Base-by-base conservation (phyloP, 2,797 vertebrate genomes). In the Borostomias antarcticus region DNA sequence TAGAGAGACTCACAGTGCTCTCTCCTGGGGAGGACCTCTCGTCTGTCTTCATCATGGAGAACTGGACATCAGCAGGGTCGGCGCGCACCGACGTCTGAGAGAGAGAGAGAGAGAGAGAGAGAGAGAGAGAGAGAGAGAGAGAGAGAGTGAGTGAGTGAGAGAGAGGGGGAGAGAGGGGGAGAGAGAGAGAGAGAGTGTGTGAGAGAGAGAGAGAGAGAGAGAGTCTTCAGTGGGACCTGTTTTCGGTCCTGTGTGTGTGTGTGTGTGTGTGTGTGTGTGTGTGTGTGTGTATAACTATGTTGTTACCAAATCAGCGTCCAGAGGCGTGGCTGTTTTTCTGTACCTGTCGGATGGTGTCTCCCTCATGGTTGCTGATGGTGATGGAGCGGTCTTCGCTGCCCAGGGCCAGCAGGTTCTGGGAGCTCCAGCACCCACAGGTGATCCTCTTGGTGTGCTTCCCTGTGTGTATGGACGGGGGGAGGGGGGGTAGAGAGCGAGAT, bases 381-480 rank as follows among this genome's bases (percentile, higher is more conserved):
- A 99, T 86, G 53, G 91, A 92, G 85, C 90, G 95, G 84, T 99
- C 98, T 75, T 99, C 96, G 25, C 97, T 94, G 11, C 98, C 96
- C 43, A 99, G 87, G 40, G 96, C 97, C 72, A 99, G 82, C 1
- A 99, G 88, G 77, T 97, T 98, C 79, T 97, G 95, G 76, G 80
- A 81, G 78, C 93, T 99, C 98, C 98, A 99, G 62, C 94, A 96
- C 17, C 98, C 98, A 81, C 96, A 99, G 10, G 94, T 98, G 82
- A 99, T 97, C 72, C 84, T 92, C 81, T 95, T 98, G 47, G 93
- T 97, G 81, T 99, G 97, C 77, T 99, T 99, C 73, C 98, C n/a
- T n/a, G n/a, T n/a, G n/a, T n/a, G n/a, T n/a, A n/a, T n/a, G n/a
- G n/a, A n/a, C n/a, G n/a, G n/a, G n/a, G n/a, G n/a, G n/a, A n/a